Evolutionary conservation across 2,888 invertebrate genomes (phyloP).

Genomic region (Ypsolopha sequella): DNA sequence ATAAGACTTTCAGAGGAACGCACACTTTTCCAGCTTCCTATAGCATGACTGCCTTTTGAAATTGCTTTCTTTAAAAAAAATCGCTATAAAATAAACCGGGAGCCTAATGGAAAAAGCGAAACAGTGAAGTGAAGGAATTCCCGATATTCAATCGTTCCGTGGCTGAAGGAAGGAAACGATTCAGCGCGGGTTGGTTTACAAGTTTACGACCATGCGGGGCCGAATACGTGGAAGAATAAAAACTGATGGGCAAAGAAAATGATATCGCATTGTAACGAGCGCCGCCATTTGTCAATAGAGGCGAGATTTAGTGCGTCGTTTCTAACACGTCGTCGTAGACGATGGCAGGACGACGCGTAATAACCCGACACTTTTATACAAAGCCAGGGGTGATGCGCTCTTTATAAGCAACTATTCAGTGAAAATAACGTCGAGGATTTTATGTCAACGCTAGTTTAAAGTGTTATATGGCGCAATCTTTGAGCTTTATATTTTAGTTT

Average conservation of each 20-base stretch:
- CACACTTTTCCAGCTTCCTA: no score
- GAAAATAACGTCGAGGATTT: background rate
- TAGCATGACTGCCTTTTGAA: no score
- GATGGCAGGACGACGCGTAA: constrained; percentile 28
- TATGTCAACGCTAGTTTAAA: constrained; percentile 20
- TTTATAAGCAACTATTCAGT: background rate
- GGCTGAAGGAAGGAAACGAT: constrained; percentile 19
- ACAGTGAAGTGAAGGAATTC: background rate
- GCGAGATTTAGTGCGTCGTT: constrained; percentile 41
- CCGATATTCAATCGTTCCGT: constrained; percentile 15
- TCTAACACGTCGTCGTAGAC: constrained; percentile 23
- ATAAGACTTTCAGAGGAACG: no score
- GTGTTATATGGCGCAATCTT: constrained; percentile 26
- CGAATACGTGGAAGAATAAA: constrained; percentile 33
- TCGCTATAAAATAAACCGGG: no score
- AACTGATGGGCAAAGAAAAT: constrained; percentile 33
- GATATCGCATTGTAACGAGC: constrained; percentile 46
- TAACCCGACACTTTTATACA: constrained; percentile 39
- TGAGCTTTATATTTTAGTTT: constrained; percentile 34
- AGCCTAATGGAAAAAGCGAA: no score
- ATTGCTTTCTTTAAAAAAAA: no score
- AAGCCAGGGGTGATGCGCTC: background rate
- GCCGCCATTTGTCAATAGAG: constrained; percentile 49
- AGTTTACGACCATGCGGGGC: constrained; percentile 29
- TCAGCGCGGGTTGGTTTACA: constrained; percentile 9